Evolutionary conservation across 2,888 invertebrate genomes (phyloP).

Genomic region (Lomographa bimaculata): DNA sequence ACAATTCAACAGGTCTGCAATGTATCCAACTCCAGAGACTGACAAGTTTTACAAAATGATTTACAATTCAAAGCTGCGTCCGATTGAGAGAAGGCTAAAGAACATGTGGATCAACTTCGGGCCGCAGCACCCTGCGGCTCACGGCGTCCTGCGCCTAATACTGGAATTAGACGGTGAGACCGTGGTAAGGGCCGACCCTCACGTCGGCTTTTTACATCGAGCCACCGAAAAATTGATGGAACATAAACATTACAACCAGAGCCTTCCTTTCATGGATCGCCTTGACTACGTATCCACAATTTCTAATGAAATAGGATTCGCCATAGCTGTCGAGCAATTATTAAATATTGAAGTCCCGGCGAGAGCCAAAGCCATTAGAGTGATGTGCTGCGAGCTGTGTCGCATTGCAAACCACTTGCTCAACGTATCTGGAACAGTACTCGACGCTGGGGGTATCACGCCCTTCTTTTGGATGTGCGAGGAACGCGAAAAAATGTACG

Average conservation of each 20-base stretch:
- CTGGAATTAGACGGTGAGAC: constrained; percentile 92
- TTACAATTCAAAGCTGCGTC: constrained; percentile 55
- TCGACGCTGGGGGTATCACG: constrained; percentile 94
- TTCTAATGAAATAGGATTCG: constrained; percentile 91
- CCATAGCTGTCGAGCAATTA: constrained; percentile 92
- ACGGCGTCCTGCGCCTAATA: constrained; percentile 93
- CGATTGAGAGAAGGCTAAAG: constrained; percentile 84
- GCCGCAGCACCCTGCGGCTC: constrained; percentile 95
- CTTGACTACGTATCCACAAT: constrained; percentile 94
- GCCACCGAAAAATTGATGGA: constrained; percentile 96
- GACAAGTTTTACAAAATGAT: constrained; percentile 62
- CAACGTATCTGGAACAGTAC: constrained; percentile 87
- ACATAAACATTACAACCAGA: constrained; percentile 93
- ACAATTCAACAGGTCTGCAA: constrained; percentile 80
- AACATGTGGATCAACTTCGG: constrained; percentile 92
- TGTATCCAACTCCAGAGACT: constrained; percentile 79
- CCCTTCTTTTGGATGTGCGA: constrained; percentile 97
- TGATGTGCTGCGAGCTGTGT: constrained; percentile 89
- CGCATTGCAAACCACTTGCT: constrained; percentile 92
- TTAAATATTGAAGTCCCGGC: constrained; percentile 90
- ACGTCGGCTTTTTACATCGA: constrained; percentile 93
- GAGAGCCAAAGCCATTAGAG: constrained; percentile 92
- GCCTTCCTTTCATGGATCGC: constrained; percentile 93
- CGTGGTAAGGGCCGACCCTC: constrained; percentile 91
- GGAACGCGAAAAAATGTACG: constrained; percentile 93